Evolutionary conservation across 2,113 vertebrate genomes (phyloP).

Genomic region (Nematolebias whitei): DNA sequence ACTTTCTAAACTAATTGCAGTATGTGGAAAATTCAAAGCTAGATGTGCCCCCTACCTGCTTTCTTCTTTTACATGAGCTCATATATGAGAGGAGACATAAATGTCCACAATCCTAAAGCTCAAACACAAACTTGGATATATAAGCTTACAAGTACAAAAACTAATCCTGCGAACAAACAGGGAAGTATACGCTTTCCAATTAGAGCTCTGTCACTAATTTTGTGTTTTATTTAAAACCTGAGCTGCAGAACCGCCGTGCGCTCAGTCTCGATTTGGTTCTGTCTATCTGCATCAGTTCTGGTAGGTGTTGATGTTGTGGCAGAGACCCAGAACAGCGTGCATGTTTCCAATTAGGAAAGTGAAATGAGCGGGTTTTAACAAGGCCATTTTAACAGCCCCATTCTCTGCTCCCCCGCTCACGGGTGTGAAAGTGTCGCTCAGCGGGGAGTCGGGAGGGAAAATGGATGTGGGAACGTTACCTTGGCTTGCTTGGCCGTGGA

Average conservation of each 20-base stretch:
- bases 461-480: conserved; percentile 53
- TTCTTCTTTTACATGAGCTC: not conserved
- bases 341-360: conserved; percentile 63
- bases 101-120: conserved; percentile 13
- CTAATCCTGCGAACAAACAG: conserved; percentile 49
- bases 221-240: conserved; percentile 40
- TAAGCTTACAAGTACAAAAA: conserved; percentile 6
- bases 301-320: conserved; percentile 47
- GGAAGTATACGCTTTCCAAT: conserved; percentile 47
- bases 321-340: conserved; percentile 13
- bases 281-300: not conserved
- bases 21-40: too few relatives aligned
- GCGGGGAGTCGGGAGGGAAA: conserved; percentile 41
- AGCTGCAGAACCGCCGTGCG: conserved; percentile 9
- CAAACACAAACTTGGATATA: conserved; percentile 1
- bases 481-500: not conserved
- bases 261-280: not conserved
- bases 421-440: conserved; percentile 70
- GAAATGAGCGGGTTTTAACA: conserved; percentile 72
- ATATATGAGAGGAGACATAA: not conserved
- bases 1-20: too few relatives aligned
- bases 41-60: too few relatives aligned
- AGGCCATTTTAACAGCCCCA: conserved; percentile 45
- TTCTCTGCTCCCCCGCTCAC: conserved; percentile 41
- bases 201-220: conserved; percentile 29